Base-by-base conservation (phyloP, 2,888 invertebrate species). In the Dioctria linearis region DNA sequence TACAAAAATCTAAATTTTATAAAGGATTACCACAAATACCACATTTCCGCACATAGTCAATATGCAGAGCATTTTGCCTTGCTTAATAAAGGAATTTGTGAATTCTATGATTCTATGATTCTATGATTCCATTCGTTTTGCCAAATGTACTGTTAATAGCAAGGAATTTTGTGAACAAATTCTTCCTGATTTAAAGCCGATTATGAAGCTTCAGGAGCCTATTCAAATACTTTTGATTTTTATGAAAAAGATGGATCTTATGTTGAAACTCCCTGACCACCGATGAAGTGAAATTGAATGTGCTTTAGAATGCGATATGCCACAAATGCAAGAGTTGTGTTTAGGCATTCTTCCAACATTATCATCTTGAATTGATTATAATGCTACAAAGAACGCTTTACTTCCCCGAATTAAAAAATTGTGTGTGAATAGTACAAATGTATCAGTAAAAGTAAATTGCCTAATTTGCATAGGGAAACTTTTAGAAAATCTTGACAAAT, bases 1-100 rank as follows among this genome's bases (percentile, higher is more conserved):
- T 98, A 37, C 98, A 98, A 88, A 98, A 98, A 88, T 98, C 98
- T 0, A 97, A 98, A 87, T 99, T 99, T 89, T 99, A 97, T 89
- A 98, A 98, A 90, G 96, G 97, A 11, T 90, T 99, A 51, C 96
- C 98, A 0, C 95, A 97, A 87, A 93, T 98, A 61, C 94, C 51
- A 96, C 96, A 85, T 91, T 98, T 87, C 98, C 98, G 0, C 95
- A 96, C 84, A 91, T 96, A 43, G 94, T 96, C 5, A 93, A 94
- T 86, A 90, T 96, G 8, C 93, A 95, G 85, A 91, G 98, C 82
- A 95, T 99, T 37, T 89, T 98, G 61, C 97, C 98, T 0, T 95
- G 96, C 86, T 90, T 99, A 43, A 92, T 94, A 1, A 95, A 96
- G 85, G 99, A 99, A 89, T 96, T 97, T 87, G 92, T 96, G 0